Evolutionary conservation across 1,140 invertebrate genomes (phyloP).

Genomic region (Bombus difficillimus): DNA sequence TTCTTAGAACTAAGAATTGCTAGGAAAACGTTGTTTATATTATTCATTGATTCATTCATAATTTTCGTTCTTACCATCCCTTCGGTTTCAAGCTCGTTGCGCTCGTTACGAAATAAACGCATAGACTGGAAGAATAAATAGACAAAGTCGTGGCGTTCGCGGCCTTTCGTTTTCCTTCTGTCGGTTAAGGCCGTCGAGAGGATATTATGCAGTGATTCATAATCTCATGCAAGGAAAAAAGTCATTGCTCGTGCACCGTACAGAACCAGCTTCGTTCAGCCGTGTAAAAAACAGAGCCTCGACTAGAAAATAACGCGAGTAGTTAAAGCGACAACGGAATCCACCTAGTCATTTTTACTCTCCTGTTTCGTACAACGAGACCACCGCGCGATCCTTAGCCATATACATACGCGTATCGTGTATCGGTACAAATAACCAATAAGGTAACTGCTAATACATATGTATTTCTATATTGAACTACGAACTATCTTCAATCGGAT

Average conservation of each 20-base stretch:
- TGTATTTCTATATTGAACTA: too few relatives aligned
- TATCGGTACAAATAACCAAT: too few relatives aligned
- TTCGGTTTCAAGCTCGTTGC: neutral
- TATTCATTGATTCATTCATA: neutral
- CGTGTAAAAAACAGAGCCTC: constrained; percentile 40
- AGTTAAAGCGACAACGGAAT: neutral
- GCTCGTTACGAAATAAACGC: neutral
- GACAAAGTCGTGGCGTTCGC: constrained; percentile 31
- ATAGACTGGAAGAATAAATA: constrained; percentile 18
- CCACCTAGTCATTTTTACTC: neutral
- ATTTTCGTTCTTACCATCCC: neutral
- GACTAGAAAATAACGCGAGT: constrained; percentile 12
- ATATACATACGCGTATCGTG: too few relatives aligned
- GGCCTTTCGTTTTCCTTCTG: constrained; percentile 56
- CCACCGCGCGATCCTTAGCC: too few relatives aligned
- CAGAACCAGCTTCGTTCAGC: constrained; percentile 29
- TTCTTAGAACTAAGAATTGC: too few relatives aligned
- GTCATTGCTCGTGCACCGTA: constrained; percentile 67
- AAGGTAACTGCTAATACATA: too few relatives aligned
- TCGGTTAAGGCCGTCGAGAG: constrained; percentile 61
- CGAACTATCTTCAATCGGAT: neutral
- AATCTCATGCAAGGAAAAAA: constrained; percentile 63
- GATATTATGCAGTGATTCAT: constrained; percentile 67
- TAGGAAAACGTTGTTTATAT: too few relatives aligned
- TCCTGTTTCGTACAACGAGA: too few relatives aligned